Conservation (phyloP, 2,888 invertebrate genomes). For the Margaritifera margaritifera region DNA sequence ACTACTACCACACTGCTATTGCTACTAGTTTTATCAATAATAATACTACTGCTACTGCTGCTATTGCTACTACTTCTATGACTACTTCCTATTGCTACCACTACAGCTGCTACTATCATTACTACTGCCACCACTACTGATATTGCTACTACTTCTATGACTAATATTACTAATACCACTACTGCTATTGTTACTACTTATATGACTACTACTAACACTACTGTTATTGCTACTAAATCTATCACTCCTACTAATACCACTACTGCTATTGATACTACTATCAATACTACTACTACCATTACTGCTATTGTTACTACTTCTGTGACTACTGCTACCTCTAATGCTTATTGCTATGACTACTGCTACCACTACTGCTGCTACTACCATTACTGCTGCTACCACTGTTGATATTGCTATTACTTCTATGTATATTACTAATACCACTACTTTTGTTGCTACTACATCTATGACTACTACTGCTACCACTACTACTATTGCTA, state of each 20-base stretch:
- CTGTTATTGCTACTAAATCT: slow-evolving; percentile 7
- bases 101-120: background rate
- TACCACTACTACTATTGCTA: slow-evolving; percentile 4
- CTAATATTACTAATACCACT: slow-evolving; percentile 8
- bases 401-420: too few relatives aligned
- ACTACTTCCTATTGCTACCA: background rate
- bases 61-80: background rate
- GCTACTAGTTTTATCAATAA: slow-evolving; percentile 6
- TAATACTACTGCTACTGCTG: slow-evolving; percentile 8
- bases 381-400: too few relatives aligned
- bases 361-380: too few relatives aligned
- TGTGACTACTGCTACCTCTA: background rate
- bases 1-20: background rate
- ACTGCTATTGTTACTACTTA: slow-evolving; percentile 7
- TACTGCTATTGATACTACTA: slow-evolving; percentile 4
- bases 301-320: background rate
- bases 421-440: background rate
- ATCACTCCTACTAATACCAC: slow-evolving; percentile 6
- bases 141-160: background rate
- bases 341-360: background rate
- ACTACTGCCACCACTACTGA: background rate
- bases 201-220: slow-evolving; percentile 10
- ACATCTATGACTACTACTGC: slow-evolving; percentile 4
- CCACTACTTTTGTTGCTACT: background rate
- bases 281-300: background rate